Evolutionary conservation across 1,140 invertebrate genomes (phyloP).

Genomic region (Dendroctonus valens): DNA sequence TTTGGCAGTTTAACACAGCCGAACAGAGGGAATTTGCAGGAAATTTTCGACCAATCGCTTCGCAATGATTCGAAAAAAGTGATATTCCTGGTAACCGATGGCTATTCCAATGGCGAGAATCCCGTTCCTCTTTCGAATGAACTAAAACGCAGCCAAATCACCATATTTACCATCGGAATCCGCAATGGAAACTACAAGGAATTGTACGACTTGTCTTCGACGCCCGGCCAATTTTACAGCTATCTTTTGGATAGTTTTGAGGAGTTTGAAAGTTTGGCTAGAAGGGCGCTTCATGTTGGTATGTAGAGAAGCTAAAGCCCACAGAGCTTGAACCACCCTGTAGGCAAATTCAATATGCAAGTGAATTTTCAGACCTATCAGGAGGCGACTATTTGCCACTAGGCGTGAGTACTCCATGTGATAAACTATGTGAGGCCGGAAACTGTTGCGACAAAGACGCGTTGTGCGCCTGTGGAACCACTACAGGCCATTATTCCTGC

Average conservation of each 20-base stretch:
- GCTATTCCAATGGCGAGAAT: slow-evolving; percentile 72
- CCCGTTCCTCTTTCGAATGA: slow-evolving; percentile 59
- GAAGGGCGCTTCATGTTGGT: slow-evolving; percentile 70
- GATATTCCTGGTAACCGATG: slow-evolving; percentile 70
- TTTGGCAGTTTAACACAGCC: background rate
- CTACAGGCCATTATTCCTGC: slow-evolving; percentile 68
- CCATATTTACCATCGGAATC: slow-evolving; percentile 67
- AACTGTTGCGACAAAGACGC: slow-evolving; percentile 60
- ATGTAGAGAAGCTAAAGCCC: slow-evolving; percentile 17
- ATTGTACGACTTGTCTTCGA: slow-evolving; percentile 65
- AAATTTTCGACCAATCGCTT: slow-evolving; percentile 55
- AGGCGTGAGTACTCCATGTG: slow-evolving; percentile 55
- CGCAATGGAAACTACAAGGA: slow-evolving; percentile 67
- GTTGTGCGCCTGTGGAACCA: slow-evolving; percentile 65
- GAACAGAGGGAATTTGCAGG: slow-evolving; percentile 47
- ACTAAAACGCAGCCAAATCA: slow-evolving; percentile 56
- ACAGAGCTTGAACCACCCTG: background rate
- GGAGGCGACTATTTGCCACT: slow-evolving; percentile 59
- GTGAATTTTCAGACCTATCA: slow-evolving; percentile 57
- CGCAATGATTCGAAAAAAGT: slow-evolving; percentile 59
- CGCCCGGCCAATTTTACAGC: slow-evolving; percentile 63
- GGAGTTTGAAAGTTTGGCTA: slow-evolving; percentile 69
- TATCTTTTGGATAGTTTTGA: slow-evolving; percentile 70
- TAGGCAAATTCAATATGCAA: background rate
- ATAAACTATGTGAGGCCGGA: slow-evolving; percentile 54